Evolutionary conservation across 2,113 vertebrate species (phyloP).

Genomic region (Dromiciops gliroides): DNA sequence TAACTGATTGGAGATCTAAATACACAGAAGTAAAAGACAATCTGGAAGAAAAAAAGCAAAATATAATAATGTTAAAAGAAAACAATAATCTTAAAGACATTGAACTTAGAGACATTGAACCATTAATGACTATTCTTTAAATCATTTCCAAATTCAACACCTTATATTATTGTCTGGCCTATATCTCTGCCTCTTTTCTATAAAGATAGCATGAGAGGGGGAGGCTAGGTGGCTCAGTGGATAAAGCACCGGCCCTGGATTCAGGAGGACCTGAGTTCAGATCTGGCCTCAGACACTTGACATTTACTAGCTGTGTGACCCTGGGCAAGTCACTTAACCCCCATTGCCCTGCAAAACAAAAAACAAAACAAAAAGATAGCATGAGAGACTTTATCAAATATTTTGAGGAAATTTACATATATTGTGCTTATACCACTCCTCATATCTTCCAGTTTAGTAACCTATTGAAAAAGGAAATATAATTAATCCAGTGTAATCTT

Average conservation of each 20-base stretch:
- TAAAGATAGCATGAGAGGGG: background rate
- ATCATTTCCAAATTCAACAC: background rate
- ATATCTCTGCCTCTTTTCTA: background rate
- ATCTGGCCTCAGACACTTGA: too few relatives aligned
- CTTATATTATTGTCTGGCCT: background rate
- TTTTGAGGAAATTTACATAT: background rate
- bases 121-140: background rate
- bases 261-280: too few relatives aligned
- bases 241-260: too few relatives aligned
- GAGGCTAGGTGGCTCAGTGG: too few relatives aligned
- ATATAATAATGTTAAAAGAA: background rate
- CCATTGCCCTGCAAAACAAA: too few relatives aligned
- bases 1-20: background rate
- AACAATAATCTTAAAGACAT: background rate
- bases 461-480: background rate
- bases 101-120: background rate
- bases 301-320: too few relatives aligned
- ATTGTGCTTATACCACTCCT: background rate
- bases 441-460: background rate
- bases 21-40: background rate
- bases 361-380: too few relatives aligned
- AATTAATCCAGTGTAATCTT: background rate
- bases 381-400: background rate
- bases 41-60: background rate
- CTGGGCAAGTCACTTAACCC: too few relatives aligned